These are phyloP conservation scores for Phallusia fumigata DNA, from an alignment of 23 tunicate genomes.

Conservation along the genomic window DNA sequence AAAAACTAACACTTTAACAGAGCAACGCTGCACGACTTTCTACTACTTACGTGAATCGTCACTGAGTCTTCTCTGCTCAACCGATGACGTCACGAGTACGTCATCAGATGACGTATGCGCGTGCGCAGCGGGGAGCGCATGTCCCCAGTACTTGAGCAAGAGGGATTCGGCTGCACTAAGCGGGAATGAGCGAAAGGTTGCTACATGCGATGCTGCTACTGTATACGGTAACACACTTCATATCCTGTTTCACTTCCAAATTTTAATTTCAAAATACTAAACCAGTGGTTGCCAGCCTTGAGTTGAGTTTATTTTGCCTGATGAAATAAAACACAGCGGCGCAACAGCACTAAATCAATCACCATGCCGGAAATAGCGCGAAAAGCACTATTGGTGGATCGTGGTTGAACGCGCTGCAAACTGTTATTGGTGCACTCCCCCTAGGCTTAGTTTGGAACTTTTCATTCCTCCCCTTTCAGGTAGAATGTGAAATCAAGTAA, in stretches of 20 bases:
- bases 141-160: conserved; percentile 13
- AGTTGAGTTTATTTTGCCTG: too few relatives aligned
- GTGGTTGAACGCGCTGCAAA: too few relatives aligned
- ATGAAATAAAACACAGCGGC: too few relatives aligned
- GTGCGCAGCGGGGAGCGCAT: conserved; percentile 29
- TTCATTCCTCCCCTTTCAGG: too few relatives aligned
- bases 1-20: neutral
- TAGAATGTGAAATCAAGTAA: too few relatives aligned
- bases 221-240: conserved; percentile 29
- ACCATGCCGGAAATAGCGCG: too few relatives aligned
- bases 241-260: neutral
- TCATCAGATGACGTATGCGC: conserved; percentile 17
- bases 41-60: conserved; percentile 23
- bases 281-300: neutral
- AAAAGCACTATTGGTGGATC: too few relatives aligned
- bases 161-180: neutral
- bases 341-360: too few relatives aligned
- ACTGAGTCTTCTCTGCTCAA: conserved; percentile 21
- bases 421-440: too few relatives aligned
- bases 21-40: conserved; percentile 23
- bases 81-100: neutral
- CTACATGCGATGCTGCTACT: conserved; percentile 13
- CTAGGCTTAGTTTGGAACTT: too few relatives aligned
- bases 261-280: neutral
- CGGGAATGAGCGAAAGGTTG: neutral